Evolutionary conservation across 2,888 invertebrate genomes (phyloP).

Genomic region (Tigriopus californicus): DNA sequence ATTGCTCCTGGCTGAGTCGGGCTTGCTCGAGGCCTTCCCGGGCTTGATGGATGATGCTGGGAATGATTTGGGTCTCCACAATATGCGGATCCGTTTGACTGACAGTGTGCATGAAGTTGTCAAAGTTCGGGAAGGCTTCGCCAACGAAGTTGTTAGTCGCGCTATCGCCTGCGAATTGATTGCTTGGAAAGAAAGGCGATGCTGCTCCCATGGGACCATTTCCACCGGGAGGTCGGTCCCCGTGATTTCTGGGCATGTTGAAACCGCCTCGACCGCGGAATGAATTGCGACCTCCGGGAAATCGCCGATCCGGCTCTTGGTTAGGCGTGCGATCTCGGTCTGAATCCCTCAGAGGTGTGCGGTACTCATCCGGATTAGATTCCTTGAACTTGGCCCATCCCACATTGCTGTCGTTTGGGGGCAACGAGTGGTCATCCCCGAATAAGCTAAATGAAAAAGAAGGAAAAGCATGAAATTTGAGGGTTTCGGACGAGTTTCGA

Average conservation of each 20-base stretch:
- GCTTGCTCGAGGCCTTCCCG: neutral
- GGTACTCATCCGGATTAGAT: constrained; percentile 23
- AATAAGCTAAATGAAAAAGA: constrained; percentile 45
- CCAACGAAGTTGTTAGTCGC: neutral
- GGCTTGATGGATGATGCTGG: neutral
- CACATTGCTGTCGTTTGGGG: neutral
- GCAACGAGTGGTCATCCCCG: constrained; percentile 42
- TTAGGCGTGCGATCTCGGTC: neutral
- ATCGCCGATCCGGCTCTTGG: neutral
- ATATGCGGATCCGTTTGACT: constrained; percentile 1
- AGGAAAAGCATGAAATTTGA: constrained; percentile 16
- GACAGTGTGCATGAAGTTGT: constrained; percentile 3
- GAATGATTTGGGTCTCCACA: constrained; percentile 5
- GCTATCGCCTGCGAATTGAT: neutral
- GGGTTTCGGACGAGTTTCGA: neutral
- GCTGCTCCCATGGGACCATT: neutral
- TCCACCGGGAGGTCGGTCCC: neutral
- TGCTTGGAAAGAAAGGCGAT: neutral
- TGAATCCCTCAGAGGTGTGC: constrained; percentile 19
- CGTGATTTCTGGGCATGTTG: neutral
- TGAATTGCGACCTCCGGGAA: neutral
- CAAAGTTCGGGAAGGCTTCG: neutral
- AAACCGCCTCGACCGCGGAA: neutral
- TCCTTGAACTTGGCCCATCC: constrained; percentile 24
- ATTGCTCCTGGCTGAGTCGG: constrained; percentile 1